Base-by-base conservation (phyloP, 2,888 invertebrate genomes). In the Liposcelis brunnea region DNA sequence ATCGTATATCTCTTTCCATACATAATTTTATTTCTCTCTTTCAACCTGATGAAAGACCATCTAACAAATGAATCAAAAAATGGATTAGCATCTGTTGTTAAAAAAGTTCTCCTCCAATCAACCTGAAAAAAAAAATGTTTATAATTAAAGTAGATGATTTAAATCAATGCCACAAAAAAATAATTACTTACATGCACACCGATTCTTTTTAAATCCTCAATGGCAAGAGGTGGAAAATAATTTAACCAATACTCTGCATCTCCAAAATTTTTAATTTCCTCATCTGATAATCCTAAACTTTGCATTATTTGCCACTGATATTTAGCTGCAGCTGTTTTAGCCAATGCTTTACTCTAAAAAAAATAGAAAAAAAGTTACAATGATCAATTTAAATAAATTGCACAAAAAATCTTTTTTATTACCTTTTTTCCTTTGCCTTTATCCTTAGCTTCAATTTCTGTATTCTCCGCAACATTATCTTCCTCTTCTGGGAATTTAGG, bases 271-370 rank as follows among this genome's bases (percentile, higher is more conserved):
- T 75, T 74, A 34, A 99, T 97, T 58, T 97, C 93, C n/a, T 85
- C 81, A 59, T 97, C 84, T 2, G 70, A 60, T 42, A 99, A 67
- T 0, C 93, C 95, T 47, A 98, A 68, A 57, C 86, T 83, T 59
- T 81, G 73, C 98, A 98, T 98, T 45, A 99, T 98, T 65, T 97
- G 85, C 97, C 97, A 98, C 58, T 98, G 98, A 62, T 83, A 98
- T 62, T 93, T 95, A 1, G 82, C 79, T 2, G 69, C 60, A 1
- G 85, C 91, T 2, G 85, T 68, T 68, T 98, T 98, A 0, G 98
- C 95, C 1, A 80, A 76, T 2, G 86, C 87, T 70, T 98, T 98
- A 59, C 93, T 94, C 76, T 87, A 60, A 34, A 63, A 60, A 49
- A 48, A 47, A 43, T 46, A 26, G 8, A 26, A 26, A 26, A 26